phyloP scores from a whole-genome alignment of 2,797 vertebrate species.

The Pipistrellus pygmaeus region DNA sequence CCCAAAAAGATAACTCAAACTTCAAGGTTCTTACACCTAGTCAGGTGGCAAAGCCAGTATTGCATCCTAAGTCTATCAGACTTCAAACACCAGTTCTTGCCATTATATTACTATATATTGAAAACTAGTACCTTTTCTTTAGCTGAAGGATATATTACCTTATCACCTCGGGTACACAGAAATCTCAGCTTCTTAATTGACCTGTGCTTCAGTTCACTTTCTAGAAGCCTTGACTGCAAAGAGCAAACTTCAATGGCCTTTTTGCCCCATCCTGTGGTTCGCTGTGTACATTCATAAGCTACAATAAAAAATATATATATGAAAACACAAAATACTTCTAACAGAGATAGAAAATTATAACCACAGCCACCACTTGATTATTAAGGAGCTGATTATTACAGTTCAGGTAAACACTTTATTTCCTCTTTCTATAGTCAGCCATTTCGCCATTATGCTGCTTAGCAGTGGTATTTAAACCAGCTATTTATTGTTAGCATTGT shows the following conservation, averaged over 20 bases:
- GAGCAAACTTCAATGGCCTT: constrained; percentile 95
- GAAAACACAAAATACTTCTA: background rate
- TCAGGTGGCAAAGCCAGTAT: background rate
- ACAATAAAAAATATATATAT: constrained; percentile 56
- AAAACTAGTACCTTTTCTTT: constrained; percentile 22
- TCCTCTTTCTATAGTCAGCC: background rate
- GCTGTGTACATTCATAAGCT: constrained; percentile 97
- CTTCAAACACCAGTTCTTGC: background rate
- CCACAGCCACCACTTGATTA: background rate
- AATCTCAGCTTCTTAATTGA: constrained; percentile 98
- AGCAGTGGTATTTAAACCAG: background rate
- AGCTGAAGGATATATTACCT: constrained; percentile 87
- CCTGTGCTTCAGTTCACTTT: constrained; percentile 97
- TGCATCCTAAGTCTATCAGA: background rate
- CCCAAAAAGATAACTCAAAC: background rate
- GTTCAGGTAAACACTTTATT: background rate
- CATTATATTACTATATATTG: background rate
- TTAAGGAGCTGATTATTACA: constrained; percentile 44
- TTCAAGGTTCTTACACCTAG: background rate
- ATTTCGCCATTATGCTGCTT: background rate
- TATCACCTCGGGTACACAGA: constrained; percentile 96
- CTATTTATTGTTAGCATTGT: background rate
- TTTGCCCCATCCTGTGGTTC: constrained; percentile 97
- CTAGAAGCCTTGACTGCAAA: constrained; percentile 92
- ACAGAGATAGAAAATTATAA: constrained; percentile 3